Percentiles rank a stretch among this genome's conserved stretches.
Evolutionary conservation across 2,113 vertebrate genomes (phyloP).

Genomic region (Cavia aperea): DNA sequence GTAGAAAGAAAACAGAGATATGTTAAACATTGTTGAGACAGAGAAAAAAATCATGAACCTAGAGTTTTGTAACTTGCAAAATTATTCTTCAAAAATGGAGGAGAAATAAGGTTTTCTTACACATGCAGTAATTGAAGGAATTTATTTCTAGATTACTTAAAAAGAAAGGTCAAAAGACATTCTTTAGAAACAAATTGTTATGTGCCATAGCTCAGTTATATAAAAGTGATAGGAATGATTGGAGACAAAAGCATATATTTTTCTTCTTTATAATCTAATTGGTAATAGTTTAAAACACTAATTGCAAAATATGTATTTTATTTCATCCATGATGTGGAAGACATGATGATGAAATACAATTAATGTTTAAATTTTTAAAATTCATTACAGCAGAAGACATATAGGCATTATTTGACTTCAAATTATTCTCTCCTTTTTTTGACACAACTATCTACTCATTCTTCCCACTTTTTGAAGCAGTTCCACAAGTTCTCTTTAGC

Average conservation of each 20-base stretch:
- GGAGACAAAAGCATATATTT: not conserved
- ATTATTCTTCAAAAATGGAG: not conserved
- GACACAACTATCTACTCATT: not conserved
- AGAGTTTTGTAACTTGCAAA: not conserved
- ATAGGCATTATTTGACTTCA: not conserved
- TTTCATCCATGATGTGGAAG: not conserved
- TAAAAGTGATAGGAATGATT: not conserved
- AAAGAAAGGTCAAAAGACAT: not conserved
- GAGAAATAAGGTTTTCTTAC: not conserved
- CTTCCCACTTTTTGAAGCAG: not conserved
- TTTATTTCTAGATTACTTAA: not conserved
- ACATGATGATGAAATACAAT: not conserved
- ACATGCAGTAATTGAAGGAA: not conserved
- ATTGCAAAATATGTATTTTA: not conserved
- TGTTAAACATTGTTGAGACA: not conserved
- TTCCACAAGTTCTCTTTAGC: not conserved
- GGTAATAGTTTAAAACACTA: not conserved
- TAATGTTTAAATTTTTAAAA: not conserved
- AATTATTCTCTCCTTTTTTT: not conserved
- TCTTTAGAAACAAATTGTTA: not conserved
- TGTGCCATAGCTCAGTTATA: not conserved
- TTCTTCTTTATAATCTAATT: not conserved
- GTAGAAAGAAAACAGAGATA: not conserved
- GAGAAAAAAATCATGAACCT: not conserved
- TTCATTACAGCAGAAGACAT: not conserved